A percentile compares a stretch with the other conserved stretches of the same genome.
phyloP scores from a whole-genome alignment of 1,140 invertebrate species.

The Aphelenchoides besseyi region DNA sequence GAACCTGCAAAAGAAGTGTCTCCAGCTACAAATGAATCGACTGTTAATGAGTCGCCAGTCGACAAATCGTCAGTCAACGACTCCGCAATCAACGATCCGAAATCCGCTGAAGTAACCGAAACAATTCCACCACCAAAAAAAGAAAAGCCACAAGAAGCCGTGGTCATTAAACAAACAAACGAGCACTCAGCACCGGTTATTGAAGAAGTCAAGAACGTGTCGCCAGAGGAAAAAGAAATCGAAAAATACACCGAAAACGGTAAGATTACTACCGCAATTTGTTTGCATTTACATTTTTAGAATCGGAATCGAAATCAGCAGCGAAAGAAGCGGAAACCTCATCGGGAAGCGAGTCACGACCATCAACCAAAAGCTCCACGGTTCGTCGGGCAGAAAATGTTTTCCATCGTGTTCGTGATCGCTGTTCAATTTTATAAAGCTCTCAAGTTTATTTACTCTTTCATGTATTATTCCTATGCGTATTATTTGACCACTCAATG shows the following conservation, averaged over 20 bases:
- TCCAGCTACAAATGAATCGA: not conserved
- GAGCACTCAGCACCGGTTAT: too few species aligned
- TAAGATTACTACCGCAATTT: not conserved
- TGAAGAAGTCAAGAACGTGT: too few species aligned
- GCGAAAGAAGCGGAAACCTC: not conserved
- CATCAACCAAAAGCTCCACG: not conserved
- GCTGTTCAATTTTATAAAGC: not conserved
- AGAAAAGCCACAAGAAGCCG: not conserved
- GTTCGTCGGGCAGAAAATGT: not conserved
- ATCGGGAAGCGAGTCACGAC: not conserved
- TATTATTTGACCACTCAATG: too few species aligned
- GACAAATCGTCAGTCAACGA: too few species aligned
- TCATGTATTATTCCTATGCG: too few species aligned
- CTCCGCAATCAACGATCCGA: too few species aligned
- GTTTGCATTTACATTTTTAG: not conserved
- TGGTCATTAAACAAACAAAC: too few species aligned
- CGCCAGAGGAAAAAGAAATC: not conserved
- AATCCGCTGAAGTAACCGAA: not conserved
- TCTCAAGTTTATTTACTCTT: too few species aligned
- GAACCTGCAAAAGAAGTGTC: not conserved
- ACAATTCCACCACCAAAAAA: not conserved
- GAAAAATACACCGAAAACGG: not conserved
- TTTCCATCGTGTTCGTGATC: not conserved
- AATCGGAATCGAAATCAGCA: not conserved
- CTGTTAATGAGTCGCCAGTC: too few species aligned